phyloP scores from a whole-genome alignment of 2,797 vertebrate species.

The Xiphorhynchus erythropygius region DNA sequence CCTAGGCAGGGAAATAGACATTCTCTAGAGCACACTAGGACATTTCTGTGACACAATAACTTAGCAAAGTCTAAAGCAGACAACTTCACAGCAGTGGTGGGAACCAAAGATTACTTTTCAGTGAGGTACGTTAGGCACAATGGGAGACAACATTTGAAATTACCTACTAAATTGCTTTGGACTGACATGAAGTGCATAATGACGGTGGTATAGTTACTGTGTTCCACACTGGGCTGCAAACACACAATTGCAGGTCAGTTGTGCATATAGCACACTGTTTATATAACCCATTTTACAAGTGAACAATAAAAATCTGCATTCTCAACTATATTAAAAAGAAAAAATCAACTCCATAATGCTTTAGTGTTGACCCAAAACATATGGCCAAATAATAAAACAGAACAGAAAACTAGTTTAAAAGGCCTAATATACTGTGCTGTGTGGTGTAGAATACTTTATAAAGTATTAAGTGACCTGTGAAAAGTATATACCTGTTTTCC shows the following conservation, averaged over 20 bases:
- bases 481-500: constrained; percentile 49
- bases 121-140: background rate
- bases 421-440: background rate
- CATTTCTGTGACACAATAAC: background rate
- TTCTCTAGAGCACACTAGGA: background rate
- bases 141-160: constrained; percentile 35
- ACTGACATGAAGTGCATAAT: background rate
- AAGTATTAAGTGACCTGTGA: constrained; percentile 63
- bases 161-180: constrained; percentile 55
- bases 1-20: background rate
- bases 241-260: constrained; percentile 4
- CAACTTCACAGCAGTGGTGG: background rate
- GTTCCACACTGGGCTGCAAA: background rate
- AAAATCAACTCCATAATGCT: constrained; percentile 23
- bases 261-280: constrained; percentile 22
- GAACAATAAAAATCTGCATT: constrained; percentile 59
- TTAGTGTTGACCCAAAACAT: constrained; percentile 37
- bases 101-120: background rate
- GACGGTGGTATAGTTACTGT: background rate
- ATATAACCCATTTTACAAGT: constrained; percentile 29
- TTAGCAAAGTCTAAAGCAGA: background rate
- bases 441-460: constrained; percentile 29
- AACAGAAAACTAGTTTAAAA: constrained; percentile 31
- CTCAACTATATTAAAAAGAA: constrained; percentile 66
- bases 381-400: constrained; percentile 47